These are phyloP conservation scores for Onychomys torridus DNA, from an alignment of 2,797 vertebrate genomes.

Conservation along the genomic window DNA sequence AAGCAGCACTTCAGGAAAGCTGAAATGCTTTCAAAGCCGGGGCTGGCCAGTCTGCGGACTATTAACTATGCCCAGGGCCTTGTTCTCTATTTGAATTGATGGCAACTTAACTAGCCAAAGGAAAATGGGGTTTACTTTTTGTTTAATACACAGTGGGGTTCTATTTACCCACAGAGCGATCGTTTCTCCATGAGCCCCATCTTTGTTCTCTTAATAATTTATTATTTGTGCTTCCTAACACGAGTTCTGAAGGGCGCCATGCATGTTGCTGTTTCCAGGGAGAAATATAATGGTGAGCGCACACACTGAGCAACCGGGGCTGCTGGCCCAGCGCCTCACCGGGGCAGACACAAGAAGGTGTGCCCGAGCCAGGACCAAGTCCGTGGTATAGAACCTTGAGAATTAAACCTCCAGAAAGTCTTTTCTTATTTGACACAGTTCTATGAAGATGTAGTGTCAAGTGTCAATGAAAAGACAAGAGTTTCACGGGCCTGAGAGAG, in stretches of 20 bases:
- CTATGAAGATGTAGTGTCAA: not conserved
- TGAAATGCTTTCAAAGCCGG: constrained; percentile 94
- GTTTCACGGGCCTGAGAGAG: not conserved
- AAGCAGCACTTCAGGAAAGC: constrained; percentile 97
- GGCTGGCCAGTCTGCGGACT: constrained; percentile 88
- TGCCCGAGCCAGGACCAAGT: not conserved
- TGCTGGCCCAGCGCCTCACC: not conserved
- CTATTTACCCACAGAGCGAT: constrained; percentile 84
- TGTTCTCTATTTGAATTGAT: constrained; percentile 87
- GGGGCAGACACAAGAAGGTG: not conserved
- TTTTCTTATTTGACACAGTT: not conserved
- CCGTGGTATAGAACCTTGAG: not conserved
- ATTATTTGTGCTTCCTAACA: constrained; percentile 59
- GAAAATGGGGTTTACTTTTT: constrained; percentile 87
- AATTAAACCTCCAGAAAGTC: not conserved
- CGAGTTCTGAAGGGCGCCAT: constrained; percentile 31
- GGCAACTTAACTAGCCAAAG: constrained; percentile 85
- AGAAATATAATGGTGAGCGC: not conserved
- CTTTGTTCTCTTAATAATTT: constrained; percentile 84
- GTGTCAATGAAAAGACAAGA: not conserved
- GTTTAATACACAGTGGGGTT: constrained; percentile 85
- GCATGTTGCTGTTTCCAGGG: constrained; percentile 6
- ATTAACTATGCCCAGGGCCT: constrained; percentile 97
- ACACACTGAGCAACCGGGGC: not conserved
- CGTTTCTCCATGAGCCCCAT: constrained; percentile 77